Evolutionary conservation across 2,113 vertebrate genomes (phyloP).

Genomic region (Etia nguti): DNA sequence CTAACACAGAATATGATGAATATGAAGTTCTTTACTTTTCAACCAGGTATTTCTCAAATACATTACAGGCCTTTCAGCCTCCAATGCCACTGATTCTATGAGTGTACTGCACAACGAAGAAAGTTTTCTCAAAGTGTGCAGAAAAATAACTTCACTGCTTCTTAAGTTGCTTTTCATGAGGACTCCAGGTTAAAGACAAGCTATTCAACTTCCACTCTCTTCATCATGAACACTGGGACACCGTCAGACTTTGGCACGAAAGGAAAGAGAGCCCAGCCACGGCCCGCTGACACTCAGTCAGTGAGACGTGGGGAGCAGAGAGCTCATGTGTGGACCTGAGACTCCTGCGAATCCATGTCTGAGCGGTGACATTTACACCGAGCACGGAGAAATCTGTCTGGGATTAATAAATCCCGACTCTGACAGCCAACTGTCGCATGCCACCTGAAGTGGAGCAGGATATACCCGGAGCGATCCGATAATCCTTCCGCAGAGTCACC

Average conservation of each 20-base stretch:
- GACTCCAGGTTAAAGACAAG: not conserved
- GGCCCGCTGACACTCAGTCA: not conserved
- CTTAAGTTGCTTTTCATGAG: not conserved
- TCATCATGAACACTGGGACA: not conserved
- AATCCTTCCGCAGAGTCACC: not conserved
- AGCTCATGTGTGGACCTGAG: not conserved
- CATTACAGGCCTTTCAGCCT: not conserved
- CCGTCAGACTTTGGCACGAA: not conserved
- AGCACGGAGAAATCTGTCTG: not conserved
- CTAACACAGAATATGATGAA: not conserved
- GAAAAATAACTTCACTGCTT: not conserved
- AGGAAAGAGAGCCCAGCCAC: not conserved
- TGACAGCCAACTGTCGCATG: not conserved
- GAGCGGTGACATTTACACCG: not conserved
- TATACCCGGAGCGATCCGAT: not conserved
- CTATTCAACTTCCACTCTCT: not conserved
- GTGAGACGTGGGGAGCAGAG: not conserved
- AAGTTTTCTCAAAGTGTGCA: not conserved
- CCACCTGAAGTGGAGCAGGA: not conserved
- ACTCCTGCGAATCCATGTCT: not conserved
- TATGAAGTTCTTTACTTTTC: not conserved
- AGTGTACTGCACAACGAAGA: not conserved
- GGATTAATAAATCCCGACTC: not conserved
- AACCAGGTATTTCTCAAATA: not conserved
- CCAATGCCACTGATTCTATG: not conserved